Evolutionary conservation across 2,797 vertebrate genomes (phyloP).

Genomic region (Anas flavirostris): DNA sequence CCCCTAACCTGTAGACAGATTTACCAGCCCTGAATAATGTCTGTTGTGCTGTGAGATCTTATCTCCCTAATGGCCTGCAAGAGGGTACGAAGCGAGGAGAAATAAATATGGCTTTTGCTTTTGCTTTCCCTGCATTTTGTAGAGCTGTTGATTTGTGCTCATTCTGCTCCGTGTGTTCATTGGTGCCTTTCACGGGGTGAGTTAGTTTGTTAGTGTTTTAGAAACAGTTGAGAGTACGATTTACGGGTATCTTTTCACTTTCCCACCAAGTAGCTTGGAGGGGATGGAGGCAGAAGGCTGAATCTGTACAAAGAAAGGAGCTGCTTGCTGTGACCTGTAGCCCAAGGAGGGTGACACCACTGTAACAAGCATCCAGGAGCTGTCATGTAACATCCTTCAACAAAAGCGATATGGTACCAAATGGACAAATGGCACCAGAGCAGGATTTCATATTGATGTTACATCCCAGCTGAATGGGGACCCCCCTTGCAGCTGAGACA

Average conservation of each 20-base stretch:
- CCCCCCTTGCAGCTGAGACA: neutral
- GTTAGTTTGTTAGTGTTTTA: neutral
- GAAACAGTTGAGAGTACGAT: neutral
- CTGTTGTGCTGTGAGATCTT: constrained; percentile 70
- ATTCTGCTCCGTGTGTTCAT: neutral
- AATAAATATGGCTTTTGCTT: constrained; percentile 49
- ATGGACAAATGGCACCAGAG: neutral
- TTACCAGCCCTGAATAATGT: constrained; percentile 73
- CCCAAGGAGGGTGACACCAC: neutral
- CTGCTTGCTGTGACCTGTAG: accelerated
- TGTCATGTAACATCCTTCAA: neutral
- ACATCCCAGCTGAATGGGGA: neutral
- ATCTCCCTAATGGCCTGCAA: constrained; percentile 67
- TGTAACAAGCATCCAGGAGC: neutral
- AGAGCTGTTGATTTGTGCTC: neutral
- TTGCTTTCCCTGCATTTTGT: constrained; percentile 28
- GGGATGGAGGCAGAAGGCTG: neutral
- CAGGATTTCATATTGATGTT: neutral
- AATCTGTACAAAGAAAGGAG: neutral
- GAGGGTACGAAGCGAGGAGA: constrained; percentile 53
- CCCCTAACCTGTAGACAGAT: constrained; percentile 65
- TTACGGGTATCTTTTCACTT: neutral
- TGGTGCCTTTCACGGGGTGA: neutral
- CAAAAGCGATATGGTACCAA: neutral
- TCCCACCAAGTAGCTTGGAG: neutral